Conservation (phyloP, 2,888 invertebrate genomes). For the Pyralis farinalis region DNA sequence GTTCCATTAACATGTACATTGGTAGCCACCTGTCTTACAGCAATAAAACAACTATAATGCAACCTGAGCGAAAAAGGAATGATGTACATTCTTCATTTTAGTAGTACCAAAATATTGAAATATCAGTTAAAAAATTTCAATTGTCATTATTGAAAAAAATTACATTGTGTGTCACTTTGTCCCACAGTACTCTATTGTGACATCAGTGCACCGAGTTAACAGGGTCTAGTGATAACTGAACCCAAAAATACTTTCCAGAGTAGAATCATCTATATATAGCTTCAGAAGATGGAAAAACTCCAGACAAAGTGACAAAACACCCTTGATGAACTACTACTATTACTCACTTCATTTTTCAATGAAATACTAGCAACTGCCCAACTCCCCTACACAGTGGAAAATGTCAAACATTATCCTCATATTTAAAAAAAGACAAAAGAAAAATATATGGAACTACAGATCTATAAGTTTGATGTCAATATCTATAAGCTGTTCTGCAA, state of each 20-base stretch:
- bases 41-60: no score
- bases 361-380: constrained; percentile 5
- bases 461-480: constrained; percentile 18
- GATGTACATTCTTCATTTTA: no score
- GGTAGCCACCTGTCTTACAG: no score
- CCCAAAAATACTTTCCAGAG: background rate
- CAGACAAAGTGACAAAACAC: constrained; percentile 16
- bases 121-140: no score
- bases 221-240: background rate
- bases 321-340: constrained; percentile 9
- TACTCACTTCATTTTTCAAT: constrained; percentile 10
- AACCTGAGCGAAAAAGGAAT: no score
- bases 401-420: constrained; percentile 24
- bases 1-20: no score
- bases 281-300: constrained; percentile 13
- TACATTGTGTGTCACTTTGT: no score
- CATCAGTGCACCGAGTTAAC: no score
- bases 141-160: no score
- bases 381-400: constrained; percentile 24
- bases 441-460: constrained; percentile 19
- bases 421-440: constrained; percentile 23
- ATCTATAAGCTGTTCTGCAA: constrained; percentile 15
- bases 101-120: no score
- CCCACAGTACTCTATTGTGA: no score
- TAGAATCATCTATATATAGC: constrained; percentile 8